Percentiles rank a stretch among this genome's conserved stretches.
These are phyloP conservation scores for Yponomeuta cagnagella DNA, from an alignment of 2,888 invertebrate species.

Conservation along the genomic window DNA sequence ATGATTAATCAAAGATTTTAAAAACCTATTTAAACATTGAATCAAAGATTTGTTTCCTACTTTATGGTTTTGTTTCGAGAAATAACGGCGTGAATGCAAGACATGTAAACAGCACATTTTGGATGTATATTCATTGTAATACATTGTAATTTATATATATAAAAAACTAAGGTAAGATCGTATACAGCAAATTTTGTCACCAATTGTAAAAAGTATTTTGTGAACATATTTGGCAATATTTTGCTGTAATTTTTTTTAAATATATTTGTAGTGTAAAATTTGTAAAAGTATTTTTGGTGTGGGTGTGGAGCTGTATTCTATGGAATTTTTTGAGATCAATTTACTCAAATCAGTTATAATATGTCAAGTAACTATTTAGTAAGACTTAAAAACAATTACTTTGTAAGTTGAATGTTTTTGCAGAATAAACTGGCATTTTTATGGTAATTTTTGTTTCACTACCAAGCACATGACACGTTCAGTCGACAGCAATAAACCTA, in stretches of 20 bases:
- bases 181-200: not conserved
- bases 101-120: not conserved
- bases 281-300: not conserved
- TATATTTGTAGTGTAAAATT: not conserved
- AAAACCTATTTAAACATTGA: no score
- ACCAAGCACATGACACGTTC: no score
- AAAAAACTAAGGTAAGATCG: not conserved
- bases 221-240: not conserved
- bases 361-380: not conserved
- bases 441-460: no score
- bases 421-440: no score
- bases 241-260: not conserved
- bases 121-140: not conserved
- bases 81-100: no score
- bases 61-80: no score
- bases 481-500: no score
- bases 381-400: not conserved
- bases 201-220: not conserved
- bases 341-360: not conserved
- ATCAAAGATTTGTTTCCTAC: no score
- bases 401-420: not conserved
- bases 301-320: not conserved
- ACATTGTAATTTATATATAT: not conserved
- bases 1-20: no score
- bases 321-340: not conserved